Evolutionary conservation across 2,113 vertebrate species (phyloP).

Genomic region (Taxidea taxus): DNA sequence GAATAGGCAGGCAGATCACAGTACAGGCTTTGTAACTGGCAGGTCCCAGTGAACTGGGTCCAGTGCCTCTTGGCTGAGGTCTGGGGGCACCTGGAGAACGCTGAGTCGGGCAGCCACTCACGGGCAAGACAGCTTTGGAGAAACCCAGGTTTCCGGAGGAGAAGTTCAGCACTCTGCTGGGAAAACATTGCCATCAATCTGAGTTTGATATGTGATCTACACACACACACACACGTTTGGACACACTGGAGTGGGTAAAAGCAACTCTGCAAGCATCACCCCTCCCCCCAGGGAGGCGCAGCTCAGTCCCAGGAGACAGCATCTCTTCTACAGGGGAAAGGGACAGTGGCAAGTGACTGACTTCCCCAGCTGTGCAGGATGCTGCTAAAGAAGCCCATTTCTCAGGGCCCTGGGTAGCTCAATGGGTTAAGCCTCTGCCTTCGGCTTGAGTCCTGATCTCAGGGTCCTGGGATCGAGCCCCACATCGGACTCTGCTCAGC

Average conservation of each 20-base stretch:
- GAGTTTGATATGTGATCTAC: no score
- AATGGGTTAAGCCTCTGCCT: no score
- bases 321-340: neutral
- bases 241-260: neutral
- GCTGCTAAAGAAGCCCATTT: neutral
- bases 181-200: neutral
- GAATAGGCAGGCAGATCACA: neutral
- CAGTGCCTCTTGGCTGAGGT: neutral
- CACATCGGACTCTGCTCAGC: no score
- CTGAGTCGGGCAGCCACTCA: neutral
- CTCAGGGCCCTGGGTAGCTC: neutral
- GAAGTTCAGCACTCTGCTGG: neutral
- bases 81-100: neutral
- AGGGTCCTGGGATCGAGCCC: no score
- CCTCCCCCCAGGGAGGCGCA: neutral
- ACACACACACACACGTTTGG: neutral
- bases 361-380: neutral
- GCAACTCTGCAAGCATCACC: neutral
- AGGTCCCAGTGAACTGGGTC: no score
- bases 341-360: neutral
- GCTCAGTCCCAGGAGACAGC: neutral
- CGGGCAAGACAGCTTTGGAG: neutral
- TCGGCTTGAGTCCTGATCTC: no score
- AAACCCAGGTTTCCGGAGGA: neutral
- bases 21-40: neutral